Evolutionary conservation across 2,888 invertebrate genomes (phyloP).

Genomic region (Prosopocoilus inquinatus): DNA sequence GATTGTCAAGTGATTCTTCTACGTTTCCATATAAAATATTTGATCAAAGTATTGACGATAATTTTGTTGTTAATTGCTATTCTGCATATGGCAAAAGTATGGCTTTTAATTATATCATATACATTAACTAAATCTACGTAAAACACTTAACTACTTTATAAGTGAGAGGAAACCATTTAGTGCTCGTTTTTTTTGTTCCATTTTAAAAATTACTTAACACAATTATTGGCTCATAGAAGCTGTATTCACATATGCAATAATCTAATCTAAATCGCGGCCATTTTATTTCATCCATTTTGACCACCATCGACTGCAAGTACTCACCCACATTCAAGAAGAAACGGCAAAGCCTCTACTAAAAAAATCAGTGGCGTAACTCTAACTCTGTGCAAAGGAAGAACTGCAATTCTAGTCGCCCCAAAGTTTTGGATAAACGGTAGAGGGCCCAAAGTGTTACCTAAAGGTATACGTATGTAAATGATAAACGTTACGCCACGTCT

Average conservation of each 20-base stretch:
- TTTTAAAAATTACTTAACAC: conserved; percentile 13
- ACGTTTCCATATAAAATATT: background rate
- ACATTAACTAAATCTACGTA: conserved; percentile 33
- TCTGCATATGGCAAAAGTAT: conserved; percentile 43
- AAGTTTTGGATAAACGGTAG: background rate
- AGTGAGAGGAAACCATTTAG: conserved; percentile 33
- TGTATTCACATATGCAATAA: conserved; percentile 24
- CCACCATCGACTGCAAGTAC: background rate
- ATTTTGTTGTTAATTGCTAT: conserved; percentile 29
- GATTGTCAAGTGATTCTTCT: background rate
- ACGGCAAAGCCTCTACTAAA: background rate
- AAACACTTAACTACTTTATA: conserved; percentile 34
- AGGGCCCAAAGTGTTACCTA: too few species aligned
- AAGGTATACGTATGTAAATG: background rate
- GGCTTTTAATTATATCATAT: conserved; percentile 30
- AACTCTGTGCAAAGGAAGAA: background rate
- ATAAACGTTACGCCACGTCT: conserved; percentile 11
- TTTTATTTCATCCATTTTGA: conserved; percentile 9
- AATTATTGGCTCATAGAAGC: conserved; percentile 25
- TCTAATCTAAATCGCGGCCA: conserved; percentile 21
- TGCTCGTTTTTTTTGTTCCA: conserved; percentile 27
- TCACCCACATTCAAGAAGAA: background rate
- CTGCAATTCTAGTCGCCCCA: background rate
- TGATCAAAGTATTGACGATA: conserved; percentile 5
- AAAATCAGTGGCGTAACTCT: background rate